These are phyloP conservation scores for Elephantulus edwardii DNA, from an alignment of 2,113 vertebrate species.

Conservation along the genomic window DNA sequence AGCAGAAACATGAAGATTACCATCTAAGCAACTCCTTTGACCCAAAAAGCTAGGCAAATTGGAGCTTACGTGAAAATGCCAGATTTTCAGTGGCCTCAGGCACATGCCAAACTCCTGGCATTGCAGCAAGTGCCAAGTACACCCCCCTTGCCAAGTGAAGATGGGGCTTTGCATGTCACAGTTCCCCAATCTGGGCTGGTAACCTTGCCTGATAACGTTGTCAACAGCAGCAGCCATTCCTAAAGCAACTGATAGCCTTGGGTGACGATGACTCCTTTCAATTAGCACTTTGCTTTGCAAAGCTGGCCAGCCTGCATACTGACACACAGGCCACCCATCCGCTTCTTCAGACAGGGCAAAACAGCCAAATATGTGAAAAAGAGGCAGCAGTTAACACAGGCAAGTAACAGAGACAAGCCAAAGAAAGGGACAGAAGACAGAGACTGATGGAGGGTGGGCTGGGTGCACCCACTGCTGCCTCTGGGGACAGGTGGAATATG, in stretches of 20 bases:
- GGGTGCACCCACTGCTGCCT: conserved; percentile 5
- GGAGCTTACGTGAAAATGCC: conserved; percentile 47
- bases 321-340: background rate
- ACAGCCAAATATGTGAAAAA: conserved; percentile 34
- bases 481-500: background rate
- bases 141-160: conserved; percentile 51
- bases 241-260: conserved; percentile 56
- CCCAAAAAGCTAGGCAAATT: conserved; percentile 66
- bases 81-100: conserved; percentile 9
- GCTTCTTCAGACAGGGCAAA: conserved; percentile 57
- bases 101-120: conserved; percentile 50
- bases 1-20: conserved; percentile 40
- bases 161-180: conserved; percentile 29
- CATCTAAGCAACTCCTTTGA: conserved; percentile 51
- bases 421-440: background rate
- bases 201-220: conserved; percentile 61
- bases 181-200: conserved; percentile 57
- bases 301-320: conserved; percentile 53
- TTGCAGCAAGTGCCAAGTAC: conserved; percentile 21
- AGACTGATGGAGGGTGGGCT: background rate
- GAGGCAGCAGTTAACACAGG: conserved; percentile 29
- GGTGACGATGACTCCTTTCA: conserved; percentile 60
- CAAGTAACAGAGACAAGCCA: background rate
- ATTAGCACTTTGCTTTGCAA: conserved; percentile 56
- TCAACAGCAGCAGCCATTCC: conserved; percentile 63